Evolutionary conservation across 2,113 vertebrate species (phyloP).

Genomic region (Capra hircus): DNA sequence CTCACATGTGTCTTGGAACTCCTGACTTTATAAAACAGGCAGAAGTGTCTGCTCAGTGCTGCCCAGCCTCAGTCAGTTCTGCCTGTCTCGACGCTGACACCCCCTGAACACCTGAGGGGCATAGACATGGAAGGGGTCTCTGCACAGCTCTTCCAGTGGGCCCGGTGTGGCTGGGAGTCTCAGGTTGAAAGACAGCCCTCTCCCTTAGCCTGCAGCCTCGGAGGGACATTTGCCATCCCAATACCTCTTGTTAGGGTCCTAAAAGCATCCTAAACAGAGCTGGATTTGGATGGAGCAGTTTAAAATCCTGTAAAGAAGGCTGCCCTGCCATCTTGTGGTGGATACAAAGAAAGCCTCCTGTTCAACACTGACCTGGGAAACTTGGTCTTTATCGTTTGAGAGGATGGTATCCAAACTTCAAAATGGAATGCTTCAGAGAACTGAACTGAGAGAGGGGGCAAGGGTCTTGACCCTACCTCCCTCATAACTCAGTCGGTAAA

Average conservation of each 20-base stretch:
- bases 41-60: rapidly evolving
- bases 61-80: rapidly evolving
- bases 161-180: neutral
- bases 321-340: conserved; percentile 20
- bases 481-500: neutral
- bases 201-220: rapidly evolving
- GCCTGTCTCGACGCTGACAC: rapidly evolving
- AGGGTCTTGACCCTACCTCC: neutral
- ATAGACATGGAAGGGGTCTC: neutral
- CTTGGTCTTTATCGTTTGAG: rapidly evolving
- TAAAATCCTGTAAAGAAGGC: rapidly evolving
- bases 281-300: rapidly evolving
- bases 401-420: rapidly evolving
- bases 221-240: neutral
- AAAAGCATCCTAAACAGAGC: rapidly evolving
- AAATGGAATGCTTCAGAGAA: neutral
- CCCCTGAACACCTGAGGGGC: neutral
- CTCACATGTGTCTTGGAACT: rapidly evolving
- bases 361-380: neutral
- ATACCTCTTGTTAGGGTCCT: neutral
- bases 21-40: neutral
- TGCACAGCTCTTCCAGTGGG: neutral
- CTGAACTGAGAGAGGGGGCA: rapidly evolving
- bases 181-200: rapidly evolving
- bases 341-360: neutral